Evolutionary conservation across 2,888 invertebrate genomes (phyloP), one percentile per base, ranked within the genome.

Genomic region (Scotopteryx bipunctaria): DNA sequence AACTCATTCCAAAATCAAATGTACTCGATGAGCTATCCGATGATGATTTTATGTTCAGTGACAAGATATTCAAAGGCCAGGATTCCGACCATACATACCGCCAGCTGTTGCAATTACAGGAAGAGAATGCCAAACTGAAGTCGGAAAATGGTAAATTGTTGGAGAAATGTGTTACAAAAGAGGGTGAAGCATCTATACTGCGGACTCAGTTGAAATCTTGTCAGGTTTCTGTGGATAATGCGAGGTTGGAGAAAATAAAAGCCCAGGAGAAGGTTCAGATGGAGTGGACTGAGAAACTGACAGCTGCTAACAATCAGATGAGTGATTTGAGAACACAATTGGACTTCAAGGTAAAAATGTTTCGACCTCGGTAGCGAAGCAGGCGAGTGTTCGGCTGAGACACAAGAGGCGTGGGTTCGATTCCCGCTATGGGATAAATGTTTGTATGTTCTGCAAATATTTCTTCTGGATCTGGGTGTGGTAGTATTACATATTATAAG

Each of bases 271-370:
- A 85, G 59, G 81, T 84, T 0, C 86, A 91, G 58, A 81, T 82
- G 61, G 91, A 92, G 57, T 92, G 88, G 86, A 85, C 79, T 0
- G 88, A 91, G 3, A 92, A 92, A 65, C 62, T 92, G 6, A 61
- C 69, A 8, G 59, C 63, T 2, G 80, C 76, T 13, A 86, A 82
- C 17, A 87, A 73, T 42, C 86, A 92, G 61, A 67, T 91, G 60
- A 77, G 81, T 46, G 81, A 87, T 58, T 73, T 91, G 38, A 83
- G 81, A 60, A 91, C 88, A 43, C 89, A 92, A 66, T 71, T 93
- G 33, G 92, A 92, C 65, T 92, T 92, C 69, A 92, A 92, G 84
- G 92, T 92, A 62, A 47, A 25, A 2, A n/a, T n/a, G n/a, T n/a
- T n/a, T n/a, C n/a, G n/a, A n/a, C n/a, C n/a, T n/a, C n/a, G n/a